Evolutionary conservation across 92 coral and sea anemone genomes (phyloP).

Genomic region (Scolanthus callimorphus): DNA sequence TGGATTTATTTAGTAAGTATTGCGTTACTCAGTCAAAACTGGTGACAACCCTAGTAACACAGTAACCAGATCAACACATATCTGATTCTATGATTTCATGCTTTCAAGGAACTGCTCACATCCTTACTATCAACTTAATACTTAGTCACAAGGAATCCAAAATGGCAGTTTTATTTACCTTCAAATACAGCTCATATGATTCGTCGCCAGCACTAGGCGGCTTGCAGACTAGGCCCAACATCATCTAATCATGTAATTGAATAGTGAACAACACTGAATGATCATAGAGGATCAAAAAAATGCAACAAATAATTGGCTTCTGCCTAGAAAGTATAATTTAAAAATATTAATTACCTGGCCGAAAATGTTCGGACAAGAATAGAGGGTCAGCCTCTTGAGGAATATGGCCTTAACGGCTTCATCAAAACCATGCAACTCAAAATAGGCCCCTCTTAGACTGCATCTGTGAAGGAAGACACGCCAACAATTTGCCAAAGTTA

Average conservation of each 20-base stretch:
- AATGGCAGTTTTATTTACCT: constrained; percentile 47
- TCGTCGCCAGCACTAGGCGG: constrained; percentile 91
- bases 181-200: constrained; percentile 64
- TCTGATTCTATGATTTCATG: neutral
- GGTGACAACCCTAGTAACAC: too few species aligned
- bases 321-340: too few species aligned
- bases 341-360: constrained; percentile 59
- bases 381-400: constrained; percentile 18
- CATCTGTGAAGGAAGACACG: too few species aligned
- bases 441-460: constrained; percentile 57
- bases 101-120: neutral
- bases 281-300: too few species aligned
- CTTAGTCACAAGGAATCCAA: neutral
- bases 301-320: too few species aligned
- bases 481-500: too few species aligned
- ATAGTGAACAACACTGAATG: too few species aligned
- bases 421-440: constrained; percentile 69
- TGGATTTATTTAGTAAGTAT: too few species aligned
- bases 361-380: constrained; percentile 30
- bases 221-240: constrained; percentile 56
- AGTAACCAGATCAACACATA: too few species aligned
- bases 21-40: too few species aligned
- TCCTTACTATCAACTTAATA: neutral
- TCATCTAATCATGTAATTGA: constrained; percentile 42
- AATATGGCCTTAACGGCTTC: constrained; percentile 40